Percentiles rank a stretch among this genome's conserved stretches.
These are phyloP conservation scores for Morone saxatilis DNA, from an alignment of 2,113 vertebrate genomes.

Conservation along the genomic window DNA sequence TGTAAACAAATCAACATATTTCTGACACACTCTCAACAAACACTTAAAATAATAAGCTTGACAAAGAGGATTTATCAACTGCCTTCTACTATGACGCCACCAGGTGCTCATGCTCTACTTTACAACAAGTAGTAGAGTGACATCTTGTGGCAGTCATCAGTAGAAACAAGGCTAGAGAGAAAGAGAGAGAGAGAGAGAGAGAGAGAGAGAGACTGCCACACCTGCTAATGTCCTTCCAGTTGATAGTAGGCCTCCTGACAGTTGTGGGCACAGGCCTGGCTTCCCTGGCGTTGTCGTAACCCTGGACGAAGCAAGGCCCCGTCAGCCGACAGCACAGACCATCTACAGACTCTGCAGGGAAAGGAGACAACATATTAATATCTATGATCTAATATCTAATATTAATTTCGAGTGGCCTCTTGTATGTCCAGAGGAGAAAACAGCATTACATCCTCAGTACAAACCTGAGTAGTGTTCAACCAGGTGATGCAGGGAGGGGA, in stretches of 20 bases:
- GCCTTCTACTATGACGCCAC: background rate
- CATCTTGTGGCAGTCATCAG: slow-evolving; percentile 45
- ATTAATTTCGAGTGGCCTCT: background rate
- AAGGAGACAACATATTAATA: background rate
- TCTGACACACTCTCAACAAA: slow-evolving; percentile 8
- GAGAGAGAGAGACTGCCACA: slow-evolving; percentile 58
- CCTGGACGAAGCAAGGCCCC: slow-evolving; percentile 82
- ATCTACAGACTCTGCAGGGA: slow-evolving; percentile 78
- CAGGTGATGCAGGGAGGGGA: slow-evolving; percentile 86
- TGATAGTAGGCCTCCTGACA: slow-evolving; percentile 78
- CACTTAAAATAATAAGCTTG: background rate
- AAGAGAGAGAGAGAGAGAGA: no score
- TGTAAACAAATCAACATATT: slow-evolving; percentile 2
- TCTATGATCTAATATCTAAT: background rate
- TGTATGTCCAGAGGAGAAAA: background rate
- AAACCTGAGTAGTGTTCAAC: slow-evolving; percentile 90
- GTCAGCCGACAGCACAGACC: slow-evolving; percentile 85
- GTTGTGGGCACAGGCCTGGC: slow-evolving; percentile 56
- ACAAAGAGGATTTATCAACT: background rate
- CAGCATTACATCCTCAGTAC: background rate
- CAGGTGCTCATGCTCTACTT: background rate
- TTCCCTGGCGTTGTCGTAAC: background rate
- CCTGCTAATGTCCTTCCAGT: slow-evolving; percentile 90
- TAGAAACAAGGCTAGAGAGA: background rate
- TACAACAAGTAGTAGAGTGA: slow-evolving; percentile 22